Evolutionary conservation across 1,140 invertebrate genomes (phyloP).

Genomic region (Cyrtorhinus lividipennis): DNA sequence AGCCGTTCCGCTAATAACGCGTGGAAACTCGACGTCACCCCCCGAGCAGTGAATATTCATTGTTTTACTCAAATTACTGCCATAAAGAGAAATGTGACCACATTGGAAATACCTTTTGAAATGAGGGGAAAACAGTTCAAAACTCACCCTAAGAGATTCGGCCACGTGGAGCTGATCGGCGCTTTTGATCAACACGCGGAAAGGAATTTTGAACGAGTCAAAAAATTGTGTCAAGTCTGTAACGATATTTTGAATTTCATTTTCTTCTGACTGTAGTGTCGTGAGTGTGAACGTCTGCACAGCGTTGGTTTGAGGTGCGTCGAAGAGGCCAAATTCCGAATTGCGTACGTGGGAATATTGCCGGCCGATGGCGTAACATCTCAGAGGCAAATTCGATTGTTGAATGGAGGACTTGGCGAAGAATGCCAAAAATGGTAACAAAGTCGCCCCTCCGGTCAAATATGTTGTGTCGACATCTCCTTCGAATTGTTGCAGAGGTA

Average conservation of each 20-base stretch:
- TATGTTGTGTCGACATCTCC: neutral
- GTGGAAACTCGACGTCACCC: neutral
- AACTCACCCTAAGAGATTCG: neutral
- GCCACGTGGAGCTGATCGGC: neutral
- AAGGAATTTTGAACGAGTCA: neutral
- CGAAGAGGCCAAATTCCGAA: neutral
- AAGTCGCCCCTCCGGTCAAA: neutral
- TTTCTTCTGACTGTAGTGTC: neutral
- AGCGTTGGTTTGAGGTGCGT: conserved; percentile 1
- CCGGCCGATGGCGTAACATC: neutral
- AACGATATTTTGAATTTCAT: neutral
- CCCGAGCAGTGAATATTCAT: neutral
- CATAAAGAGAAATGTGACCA: neutral
- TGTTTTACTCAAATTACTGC: neutral
- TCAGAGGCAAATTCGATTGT: neutral
- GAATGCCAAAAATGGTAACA: neutral
- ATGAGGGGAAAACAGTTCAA: neutral
- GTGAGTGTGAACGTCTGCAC: neutral
- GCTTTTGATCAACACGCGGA: neutral
- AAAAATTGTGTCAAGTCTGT: neutral
- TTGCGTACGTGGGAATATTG: neutral
- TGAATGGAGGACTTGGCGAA: neutral
- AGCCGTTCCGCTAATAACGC: neutral
- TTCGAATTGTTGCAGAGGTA: neutral
- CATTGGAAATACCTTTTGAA: neutral